Evolutionary conservation across 2,888 invertebrate species (phyloP).

Genomic region (Oligia strigilis): DNA sequence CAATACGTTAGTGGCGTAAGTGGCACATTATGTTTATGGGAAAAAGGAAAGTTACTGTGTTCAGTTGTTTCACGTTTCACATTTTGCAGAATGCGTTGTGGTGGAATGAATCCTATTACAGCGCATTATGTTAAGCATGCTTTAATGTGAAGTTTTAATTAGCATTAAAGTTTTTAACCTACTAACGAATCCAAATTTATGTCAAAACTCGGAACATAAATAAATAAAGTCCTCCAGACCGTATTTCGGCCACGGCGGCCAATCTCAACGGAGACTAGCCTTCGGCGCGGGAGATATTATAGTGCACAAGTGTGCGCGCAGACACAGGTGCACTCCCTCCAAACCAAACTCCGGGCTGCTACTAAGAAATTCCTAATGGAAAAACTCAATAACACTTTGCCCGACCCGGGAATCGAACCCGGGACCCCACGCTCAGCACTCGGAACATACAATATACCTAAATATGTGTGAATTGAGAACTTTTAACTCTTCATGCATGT

Average conservation of each 20-base stretch:
- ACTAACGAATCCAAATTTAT: not conserved
- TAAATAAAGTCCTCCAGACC: no score
- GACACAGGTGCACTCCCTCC: no score
- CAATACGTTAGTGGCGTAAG: slow-evolving; percentile 47
- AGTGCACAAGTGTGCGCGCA: no score
- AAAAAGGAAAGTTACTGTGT: slow-evolving; percentile 21
- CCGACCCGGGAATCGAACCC: no score
- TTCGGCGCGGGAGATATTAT: no score
- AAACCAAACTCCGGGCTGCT: no score
- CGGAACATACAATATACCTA: not conserved
- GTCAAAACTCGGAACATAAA: not conserved
- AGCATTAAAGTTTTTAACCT: not conserved
- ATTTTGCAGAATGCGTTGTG: slow-evolving; percentile 3
- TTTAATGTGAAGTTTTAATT: slow-evolving; percentile 9
- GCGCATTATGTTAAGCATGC: not conserved
- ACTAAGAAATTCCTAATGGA: no score
- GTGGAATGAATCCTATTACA: slow-evolving; percentile 11
- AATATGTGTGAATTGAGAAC: not conserved
- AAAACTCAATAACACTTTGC: no score
- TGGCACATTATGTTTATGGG: slow-evolving; percentile 44
- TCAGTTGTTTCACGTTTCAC: not conserved
- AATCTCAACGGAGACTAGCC: no score
- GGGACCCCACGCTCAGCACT: no score
- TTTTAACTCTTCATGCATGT: not conserved
- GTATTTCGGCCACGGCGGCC: no score